Evolutionary conservation across 2,888 invertebrate species (phyloP), one percentile per base, ranked within the genome.

Genomic region (Coleophora deauratella): DNA sequence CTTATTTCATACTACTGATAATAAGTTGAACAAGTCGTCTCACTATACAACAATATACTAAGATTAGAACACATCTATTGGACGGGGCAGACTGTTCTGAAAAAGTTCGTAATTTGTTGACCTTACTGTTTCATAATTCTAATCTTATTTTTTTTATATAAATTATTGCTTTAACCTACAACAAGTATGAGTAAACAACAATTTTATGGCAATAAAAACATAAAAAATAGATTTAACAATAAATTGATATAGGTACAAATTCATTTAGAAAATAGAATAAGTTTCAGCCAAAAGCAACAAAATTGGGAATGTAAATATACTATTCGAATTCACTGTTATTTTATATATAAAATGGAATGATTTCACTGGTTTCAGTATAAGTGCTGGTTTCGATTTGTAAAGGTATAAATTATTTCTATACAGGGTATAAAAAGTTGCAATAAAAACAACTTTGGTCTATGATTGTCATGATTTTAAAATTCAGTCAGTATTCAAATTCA

Each of bases 381-480:
- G 21, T 21, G 21, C 6, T 21, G 21, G 6, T 21, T 21, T 21
- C 6, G 21, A 21, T 21, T 21, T 21, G 21, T 21, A n/a, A n/a
- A n/a, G n/a, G n/a, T n/a, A n/a, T n/a, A n/a, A n/a, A 21, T 4
- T 21, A 21, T 21, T 21, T 21, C 21, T 21, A 21, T 21, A 21
- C 21, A 21, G 6, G 3, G 6, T 33, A 28, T 41, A 44, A 49
- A 41, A 56, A 59, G 64, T 59, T 58, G 59, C 48, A 38, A 50
- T 48, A 50, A 11, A 36, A 53, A 63, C 62, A 63, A 66, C 60
- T 62, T 63, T 63, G 58, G 59, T 55, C 55, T 61, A 58, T 59
- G 62, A 66, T 57, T 39, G 39, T 39, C 34, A 39, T 34, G 39
- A 27, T 38, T 10, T 31, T 30, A 37, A 11, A 30, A 30, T n/a